Conservation (phyloP, 2,888 invertebrate genomes). For the Aphidius colemani region DNA sequence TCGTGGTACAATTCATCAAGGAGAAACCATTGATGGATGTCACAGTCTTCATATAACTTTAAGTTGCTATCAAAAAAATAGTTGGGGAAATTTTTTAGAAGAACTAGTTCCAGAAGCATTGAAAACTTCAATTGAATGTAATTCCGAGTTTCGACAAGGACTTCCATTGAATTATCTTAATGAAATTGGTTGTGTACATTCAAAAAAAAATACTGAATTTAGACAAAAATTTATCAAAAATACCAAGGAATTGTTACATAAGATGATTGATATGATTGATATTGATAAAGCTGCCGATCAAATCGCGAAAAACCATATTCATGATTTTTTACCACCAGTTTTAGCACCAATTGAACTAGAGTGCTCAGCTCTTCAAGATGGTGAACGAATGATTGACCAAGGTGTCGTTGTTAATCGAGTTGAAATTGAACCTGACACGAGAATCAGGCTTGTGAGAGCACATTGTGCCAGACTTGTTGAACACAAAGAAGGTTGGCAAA, state of each 20-base stretch:
- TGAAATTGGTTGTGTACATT: slow-evolving; percentile 73
- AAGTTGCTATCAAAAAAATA: slow-evolving; percentile 88
- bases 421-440: slow-evolving; percentile 70
- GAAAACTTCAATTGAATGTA: slow-evolving; percentile 71
- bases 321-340: slow-evolving; percentile 86
- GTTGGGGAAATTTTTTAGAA: slow-evolving; percentile 88
- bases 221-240: slow-evolving; percentile 63
- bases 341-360: slow-evolving; percentile 69
- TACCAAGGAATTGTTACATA: slow-evolving; percentile 49
- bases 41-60: slow-evolving; percentile 95
- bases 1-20: slow-evolving; percentile 86
- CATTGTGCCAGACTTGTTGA: slow-evolving; percentile 65
- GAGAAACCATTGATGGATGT: slow-evolving; percentile 72
- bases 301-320: slow-evolving; percentile 81
- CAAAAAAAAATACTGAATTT: slow-evolving; percentile 59
- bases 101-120: slow-evolving; percentile 78
- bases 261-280: slow-evolving; percentile 58
- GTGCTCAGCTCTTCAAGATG: slow-evolving; percentile 75
- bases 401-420: slow-evolving; percentile 69
- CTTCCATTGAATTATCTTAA: slow-evolving; percentile 79
- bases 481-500: slow-evolving; percentile 66
- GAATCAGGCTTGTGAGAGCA: slow-evolving; percentile 64
- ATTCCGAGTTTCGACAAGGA: slow-evolving; percentile 75
- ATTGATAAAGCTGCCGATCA: slow-evolving; percentile 83
- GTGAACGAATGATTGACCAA: slow-evolving; percentile 68